Percentiles rank a stretch among this genome's conserved stretches.
Evolutionary conservation across 2,888 invertebrate genomes (phyloP).

Genomic region (Pyrrhia umbra): DNA sequence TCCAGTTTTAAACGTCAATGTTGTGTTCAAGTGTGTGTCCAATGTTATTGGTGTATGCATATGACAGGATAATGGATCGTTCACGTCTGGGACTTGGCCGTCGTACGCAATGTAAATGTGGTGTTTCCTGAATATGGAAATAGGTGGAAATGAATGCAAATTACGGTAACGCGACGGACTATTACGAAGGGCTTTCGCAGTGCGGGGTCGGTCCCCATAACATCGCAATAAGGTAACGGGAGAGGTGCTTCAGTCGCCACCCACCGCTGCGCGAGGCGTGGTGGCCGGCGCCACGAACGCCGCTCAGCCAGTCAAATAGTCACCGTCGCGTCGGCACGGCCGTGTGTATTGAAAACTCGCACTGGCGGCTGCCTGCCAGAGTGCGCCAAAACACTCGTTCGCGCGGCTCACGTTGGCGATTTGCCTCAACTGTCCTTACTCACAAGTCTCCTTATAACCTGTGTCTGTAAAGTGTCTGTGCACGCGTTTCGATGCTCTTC

Average conservation of each 20-base stretch:
- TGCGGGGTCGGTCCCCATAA: constrained; percentile 86
- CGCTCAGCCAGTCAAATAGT: constrained; percentile 85
- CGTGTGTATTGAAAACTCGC: constrained; percentile 80
- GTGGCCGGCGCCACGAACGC: constrained; percentile 78
- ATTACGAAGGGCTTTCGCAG: constrained; percentile 80
- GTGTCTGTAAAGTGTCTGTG: constrained; percentile 79
- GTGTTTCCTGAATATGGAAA: constrained; percentile 60
- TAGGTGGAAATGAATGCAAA: constrained; percentile 70
- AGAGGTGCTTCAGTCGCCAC: constrained; percentile 87
- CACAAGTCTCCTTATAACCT: constrained; percentile 64
- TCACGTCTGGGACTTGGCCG: constrained; percentile 37
- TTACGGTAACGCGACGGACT: constrained; percentile 68
- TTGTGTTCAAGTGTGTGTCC: constrained; percentile 45
- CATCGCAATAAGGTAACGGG: constrained; percentile 89
- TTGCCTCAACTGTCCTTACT: constrained; percentile 70
- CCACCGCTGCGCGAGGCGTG: constrained; percentile 87
- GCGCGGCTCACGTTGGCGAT: constrained; percentile 78
- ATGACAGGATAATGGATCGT: constrained; percentile 46
- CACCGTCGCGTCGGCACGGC: constrained; percentile 85
- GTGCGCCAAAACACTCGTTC: constrained; percentile 84
- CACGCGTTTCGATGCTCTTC: constrained; percentile 88
- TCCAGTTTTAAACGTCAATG: constrained; percentile 50
- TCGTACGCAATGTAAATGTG: constrained; percentile 40
- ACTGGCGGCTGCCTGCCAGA: constrained; percentile 82
- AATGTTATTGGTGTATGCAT: constrained; percentile 47